Conservation (phyloP, 2,797 vertebrate genomes). For the Dicrostonyx torquatus region DNA sequence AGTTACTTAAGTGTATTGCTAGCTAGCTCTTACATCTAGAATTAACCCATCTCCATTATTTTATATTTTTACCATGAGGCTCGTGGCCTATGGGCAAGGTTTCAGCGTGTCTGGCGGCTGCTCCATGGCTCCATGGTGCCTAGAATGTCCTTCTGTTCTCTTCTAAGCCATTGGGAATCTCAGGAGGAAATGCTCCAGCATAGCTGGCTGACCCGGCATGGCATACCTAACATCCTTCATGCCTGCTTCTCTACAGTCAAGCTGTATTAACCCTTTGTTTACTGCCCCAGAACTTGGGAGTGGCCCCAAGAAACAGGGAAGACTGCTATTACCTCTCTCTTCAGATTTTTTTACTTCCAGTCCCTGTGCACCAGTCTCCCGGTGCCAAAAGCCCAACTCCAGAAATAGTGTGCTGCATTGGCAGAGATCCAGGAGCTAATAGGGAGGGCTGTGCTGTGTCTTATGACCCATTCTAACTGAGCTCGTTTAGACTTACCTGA, state of each 20-base stretch:
- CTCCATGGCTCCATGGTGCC: not conserved
- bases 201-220: not conserved
- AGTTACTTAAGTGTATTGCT: no score
- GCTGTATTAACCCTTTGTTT: not conserved
- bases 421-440: conserved; percentile 74
- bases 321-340: conserved; percentile 7
- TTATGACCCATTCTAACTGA: conserved; percentile 77
- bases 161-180: not conserved
- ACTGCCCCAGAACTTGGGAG: not conserved
- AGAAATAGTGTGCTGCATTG: conserved; percentile 70
- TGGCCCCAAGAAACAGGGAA: conserved; percentile 3
- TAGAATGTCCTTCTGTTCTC: not conserved
- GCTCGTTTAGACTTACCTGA: conserved; percentile 82
- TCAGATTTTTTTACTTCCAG: not conserved
- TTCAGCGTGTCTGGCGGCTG: no score
- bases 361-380: conserved; percentile 71
- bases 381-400: conserved; percentile 59
- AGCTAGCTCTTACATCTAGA: no score
- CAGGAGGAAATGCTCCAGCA: not conserved
- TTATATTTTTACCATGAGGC: no score
- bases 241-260: not conserved
- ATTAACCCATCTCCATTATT: no score
- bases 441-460: conserved; percentile 73
- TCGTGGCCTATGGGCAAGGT: no score
- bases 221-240: not conserved